Percentiles rank a stretch among this genome's conserved stretches.
These are phyloP conservation scores for Drosophila kuntzei DNA, from an alignment of 2,888 invertebrate species.

Conservation along the genomic window DNA sequence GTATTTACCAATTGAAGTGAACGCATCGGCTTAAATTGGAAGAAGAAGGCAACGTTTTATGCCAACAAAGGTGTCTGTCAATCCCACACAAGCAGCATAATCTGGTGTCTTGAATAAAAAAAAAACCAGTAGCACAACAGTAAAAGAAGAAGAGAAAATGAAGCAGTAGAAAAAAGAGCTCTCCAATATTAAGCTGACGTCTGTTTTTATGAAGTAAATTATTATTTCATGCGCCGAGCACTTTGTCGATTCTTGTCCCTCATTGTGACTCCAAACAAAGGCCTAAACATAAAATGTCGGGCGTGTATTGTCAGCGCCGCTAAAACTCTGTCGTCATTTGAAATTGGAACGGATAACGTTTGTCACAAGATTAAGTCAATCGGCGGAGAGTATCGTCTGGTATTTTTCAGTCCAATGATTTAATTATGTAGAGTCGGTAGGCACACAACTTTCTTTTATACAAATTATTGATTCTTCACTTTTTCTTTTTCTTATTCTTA, in stretches of 20 bases:
- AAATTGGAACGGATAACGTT: conserved; percentile 81
- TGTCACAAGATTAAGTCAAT: conserved; percentile 71
- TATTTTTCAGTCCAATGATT: conserved; percentile 71
- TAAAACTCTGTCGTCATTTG: conserved; percentile 78
- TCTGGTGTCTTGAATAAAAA: conserved; percentile 58
- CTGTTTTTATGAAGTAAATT: conserved; percentile 76
- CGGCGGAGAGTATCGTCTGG: conserved; percentile 36
- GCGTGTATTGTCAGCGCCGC: conserved; percentile 72
- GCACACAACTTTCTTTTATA: conserved; percentile 65
- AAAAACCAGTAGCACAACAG: conserved; percentile 68
- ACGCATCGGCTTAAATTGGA: conserved; percentile 43
- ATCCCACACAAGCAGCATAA: conserved; percentile 70
- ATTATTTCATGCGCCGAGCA: conserved; percentile 73
- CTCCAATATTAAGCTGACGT: conserved; percentile 74
- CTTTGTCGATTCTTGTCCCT: conserved; percentile 62
- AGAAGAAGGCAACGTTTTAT: conserved; percentile 38
- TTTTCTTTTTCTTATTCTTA: conserved; percentile 1
- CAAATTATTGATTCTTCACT: conserved; percentile 71
- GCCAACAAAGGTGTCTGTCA: conserved; percentile 61
- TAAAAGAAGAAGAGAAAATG: conserved; percentile 17
- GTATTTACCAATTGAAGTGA: conserved; percentile 39
- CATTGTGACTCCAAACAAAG: conserved; percentile 60
- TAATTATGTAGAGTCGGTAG: conserved; percentile 58
- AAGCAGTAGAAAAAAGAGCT: conserved; percentile 43
- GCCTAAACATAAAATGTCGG: conserved; percentile 50